Conservation (phyloP, 2,113 vertebrate species). For the Tyrannus savana region DNA sequence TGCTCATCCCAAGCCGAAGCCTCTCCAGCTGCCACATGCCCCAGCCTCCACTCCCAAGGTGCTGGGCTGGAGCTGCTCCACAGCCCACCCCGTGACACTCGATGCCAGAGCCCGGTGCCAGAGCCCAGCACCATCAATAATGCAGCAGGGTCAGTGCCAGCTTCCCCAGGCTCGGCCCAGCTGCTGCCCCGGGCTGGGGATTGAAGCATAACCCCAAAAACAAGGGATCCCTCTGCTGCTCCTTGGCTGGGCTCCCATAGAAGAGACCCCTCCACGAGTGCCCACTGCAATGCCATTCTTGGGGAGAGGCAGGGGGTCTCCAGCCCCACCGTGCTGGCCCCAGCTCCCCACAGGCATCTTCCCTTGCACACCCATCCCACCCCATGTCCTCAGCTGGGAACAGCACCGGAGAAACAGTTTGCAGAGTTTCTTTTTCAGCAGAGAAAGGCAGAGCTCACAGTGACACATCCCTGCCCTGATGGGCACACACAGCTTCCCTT, state of each 20-base stretch:
- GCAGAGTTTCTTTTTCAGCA: not conserved
- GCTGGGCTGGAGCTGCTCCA: not conserved
- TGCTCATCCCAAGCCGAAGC: not conserved
- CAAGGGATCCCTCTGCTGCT: fast-evolving
- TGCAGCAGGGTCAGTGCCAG: not conserved
- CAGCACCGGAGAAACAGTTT: not conserved
- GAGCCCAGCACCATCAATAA: slow-evolving; percentile 14
- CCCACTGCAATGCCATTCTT: fast-evolving
- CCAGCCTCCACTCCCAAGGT: fast-evolving
- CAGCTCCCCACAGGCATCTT: not conserved
- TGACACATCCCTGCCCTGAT: fast-evolving
- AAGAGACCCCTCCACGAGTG: fast-evolving
- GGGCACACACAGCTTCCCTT: fast-evolving
- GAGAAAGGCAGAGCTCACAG: fast-evolving
- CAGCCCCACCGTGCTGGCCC: not conserved
- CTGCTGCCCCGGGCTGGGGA: not conserved
- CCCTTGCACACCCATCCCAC: not conserved
- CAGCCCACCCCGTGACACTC: not conserved
- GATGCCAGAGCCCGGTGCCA: slow-evolving; percentile 8
- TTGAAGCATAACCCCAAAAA: fast-evolving
- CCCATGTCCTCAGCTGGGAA: not conserved
- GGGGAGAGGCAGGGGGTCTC: no score
- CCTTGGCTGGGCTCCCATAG: not conserved
- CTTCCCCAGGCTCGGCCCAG: not conserved
- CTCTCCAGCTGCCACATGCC: not conserved